Evolutionary conservation across 2,113 vertebrate genomes (phyloP).

Genomic region (Rhinoderma darwinii): DNA sequence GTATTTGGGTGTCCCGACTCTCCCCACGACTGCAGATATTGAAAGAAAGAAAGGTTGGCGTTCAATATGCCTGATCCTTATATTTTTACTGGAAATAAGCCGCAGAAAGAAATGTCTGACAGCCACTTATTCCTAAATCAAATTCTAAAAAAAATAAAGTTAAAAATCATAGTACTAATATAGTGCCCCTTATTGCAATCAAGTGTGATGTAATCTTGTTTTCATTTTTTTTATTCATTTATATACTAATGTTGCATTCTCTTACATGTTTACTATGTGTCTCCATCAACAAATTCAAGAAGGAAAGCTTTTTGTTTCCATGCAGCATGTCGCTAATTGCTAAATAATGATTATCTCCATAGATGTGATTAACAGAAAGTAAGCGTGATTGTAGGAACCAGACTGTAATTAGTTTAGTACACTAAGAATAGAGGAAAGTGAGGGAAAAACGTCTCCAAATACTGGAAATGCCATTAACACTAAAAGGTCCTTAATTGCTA

Average conservation of each 20-base stretch:
- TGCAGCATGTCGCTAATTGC: not conserved
- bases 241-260: not conserved
- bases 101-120: too few species aligned
- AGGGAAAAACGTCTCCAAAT: not conserved
- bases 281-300: not conserved
- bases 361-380: constrained; percentile 14
- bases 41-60: too few species aligned
- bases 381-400: constrained; percentile 30
- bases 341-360: constrained; percentile 24
- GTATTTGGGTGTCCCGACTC: too few species aligned
- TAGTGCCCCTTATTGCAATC: not conserved
- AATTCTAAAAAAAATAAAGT: not conserved
- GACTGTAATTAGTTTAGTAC: not conserved
- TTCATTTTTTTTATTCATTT: not conserved
- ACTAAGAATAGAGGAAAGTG: not conserved
- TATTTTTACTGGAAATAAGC: too few species aligned
- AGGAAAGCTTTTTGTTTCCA: constrained; percentile 23
- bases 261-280: not conserved
- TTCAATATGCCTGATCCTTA: too few species aligned
- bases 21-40: too few species aligned
- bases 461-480: constrained; percentile 41
- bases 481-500: constrained; percentile 50
- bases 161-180: not conserved
- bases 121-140: too few species aligned
- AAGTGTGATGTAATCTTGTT: not conserved